Base-by-base conservation (phyloP, 2,888 invertebrate species). In the Gymnoscelis rufifasciata region DNA sequence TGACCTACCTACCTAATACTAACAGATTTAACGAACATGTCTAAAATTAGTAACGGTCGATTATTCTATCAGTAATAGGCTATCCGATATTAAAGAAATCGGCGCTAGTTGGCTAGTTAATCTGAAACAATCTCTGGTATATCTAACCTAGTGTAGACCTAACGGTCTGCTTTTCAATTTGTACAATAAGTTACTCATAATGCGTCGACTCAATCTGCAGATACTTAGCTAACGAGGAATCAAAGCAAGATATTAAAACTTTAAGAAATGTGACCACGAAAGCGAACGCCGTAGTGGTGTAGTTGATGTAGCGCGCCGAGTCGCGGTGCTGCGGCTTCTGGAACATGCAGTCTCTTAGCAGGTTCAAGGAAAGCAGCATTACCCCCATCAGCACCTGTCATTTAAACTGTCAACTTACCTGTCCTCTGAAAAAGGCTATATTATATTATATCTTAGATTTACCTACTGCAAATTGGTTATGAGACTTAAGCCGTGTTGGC, bases 221-320 rank as follows among this genome's bases (percentile, higher is more conserved):
- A 27, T 90, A 90, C 78, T 81, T 82, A 47, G 91, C 90, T 51
- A 91, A 79, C 3, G 90, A 90, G n/a, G 94, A 93, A 79, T 95
- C 94, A 71, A 95, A 95, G 37, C 94, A 92, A 23, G 94, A 92
- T 54, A 95, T 93, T 38, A 95, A 83, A 19, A 95, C 83, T 75
- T 95, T 95, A 33, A 95, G 77, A 35, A 91, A 91, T 3, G 94
- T 94, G 40, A 95, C 92, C 48, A 91, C 73, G 73, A 95, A 93
- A 6, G 95, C 92, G 15, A 91, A 86, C 10, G 90, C 90, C 12
- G 94, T 93, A 43, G 93, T 91, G 19, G 90, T 71, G 68, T 94
- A 92, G 82, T 94, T 95, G 62, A 95, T 90, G 68, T 89, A 78
- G 64, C 91, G 86, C 1, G 94, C 93, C 4, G 94, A 93, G 46